Percentiles rank a stretch among this genome's conserved stretches.
Conservation (phyloP, 2,797 vertebrate species). For the Pyrocephalus nanus region DNA sequence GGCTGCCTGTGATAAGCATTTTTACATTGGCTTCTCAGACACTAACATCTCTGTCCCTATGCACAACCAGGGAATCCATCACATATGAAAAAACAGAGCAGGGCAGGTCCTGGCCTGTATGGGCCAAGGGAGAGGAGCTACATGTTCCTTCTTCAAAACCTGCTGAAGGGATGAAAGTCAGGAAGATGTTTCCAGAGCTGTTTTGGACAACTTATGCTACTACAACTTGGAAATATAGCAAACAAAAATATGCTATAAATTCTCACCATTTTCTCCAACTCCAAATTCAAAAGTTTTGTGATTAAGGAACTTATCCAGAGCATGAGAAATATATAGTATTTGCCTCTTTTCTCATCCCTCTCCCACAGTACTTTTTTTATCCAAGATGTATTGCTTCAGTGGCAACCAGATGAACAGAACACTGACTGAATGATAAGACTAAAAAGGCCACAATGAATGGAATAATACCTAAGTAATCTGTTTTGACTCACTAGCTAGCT, state of each 20-base stretch:
- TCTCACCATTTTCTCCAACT: neutral
- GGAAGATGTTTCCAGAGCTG: neutral
- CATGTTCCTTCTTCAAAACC: neutral
- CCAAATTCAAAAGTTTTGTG: neutral
- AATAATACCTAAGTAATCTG: neutral
- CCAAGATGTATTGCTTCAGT: neutral
- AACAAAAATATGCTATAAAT: neutral
- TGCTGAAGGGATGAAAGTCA: neutral
- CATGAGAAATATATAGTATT: neutral
- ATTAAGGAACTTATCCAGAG: accelerated
- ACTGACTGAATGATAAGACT: neutral
- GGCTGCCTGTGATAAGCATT: neutral
- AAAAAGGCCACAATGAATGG: neutral
- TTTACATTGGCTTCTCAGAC: neutral
- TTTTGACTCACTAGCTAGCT: neutral
- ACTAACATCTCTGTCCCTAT: neutral
- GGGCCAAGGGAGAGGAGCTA: accelerated
- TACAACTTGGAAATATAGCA: neutral
- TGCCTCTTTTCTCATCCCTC: neutral
- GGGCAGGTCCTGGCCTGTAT: neutral
- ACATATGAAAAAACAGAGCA: neutral
- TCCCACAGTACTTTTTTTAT: neutral
- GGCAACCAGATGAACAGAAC: neutral
- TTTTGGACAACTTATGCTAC: neutral
- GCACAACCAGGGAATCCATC: accelerated